These are phyloP conservation scores for pig (Sus scrofa) DNA, from an alignment of 2,113 vertebrate genomes.

Conservation along the genomic window DNA sequence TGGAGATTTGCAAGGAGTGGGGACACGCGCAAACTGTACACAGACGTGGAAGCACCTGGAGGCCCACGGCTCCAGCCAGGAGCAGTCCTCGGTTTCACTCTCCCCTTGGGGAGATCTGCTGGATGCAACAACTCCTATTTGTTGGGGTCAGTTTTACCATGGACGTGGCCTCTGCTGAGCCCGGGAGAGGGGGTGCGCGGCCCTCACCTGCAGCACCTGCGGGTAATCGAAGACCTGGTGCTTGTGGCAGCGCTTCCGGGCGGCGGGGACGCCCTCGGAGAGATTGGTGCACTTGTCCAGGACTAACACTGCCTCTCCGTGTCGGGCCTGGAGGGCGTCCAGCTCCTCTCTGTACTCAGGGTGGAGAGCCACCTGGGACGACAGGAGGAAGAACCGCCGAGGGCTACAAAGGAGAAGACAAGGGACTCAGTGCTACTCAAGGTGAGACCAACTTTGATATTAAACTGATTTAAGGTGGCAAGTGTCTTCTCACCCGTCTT, in stretches of 20 bases:
- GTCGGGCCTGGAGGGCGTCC: constrained; percentile 94
- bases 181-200: rapidly evolving
- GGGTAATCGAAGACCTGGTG: constrained; percentile 96
- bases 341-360: constrained; percentile 94
- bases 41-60: rapidly evolving
- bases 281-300: constrained; percentile 97
- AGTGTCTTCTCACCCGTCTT: neutral
- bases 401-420: constrained; percentile 86
- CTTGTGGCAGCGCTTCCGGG: constrained; percentile 94
- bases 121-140: rapidly evolving
- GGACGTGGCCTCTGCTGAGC: rapidly evolving
- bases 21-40: rapidly evolving
- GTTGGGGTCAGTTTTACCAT: rapidly evolving
- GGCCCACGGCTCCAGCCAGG: rapidly evolving
- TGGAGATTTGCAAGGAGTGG: neutral
- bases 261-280: constrained; percentile 90
- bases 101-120: too few relatives aligned
- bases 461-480: rapidly evolving
- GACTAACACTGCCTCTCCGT: constrained; percentile 93
- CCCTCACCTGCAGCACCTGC: constrained; percentile 95
- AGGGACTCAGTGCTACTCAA: neutral
- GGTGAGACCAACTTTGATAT: neutral
- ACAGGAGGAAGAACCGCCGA: constrained; percentile 94
- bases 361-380: constrained; percentile 95
- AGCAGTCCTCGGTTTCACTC: rapidly evolving